Percentiles rank a stretch among this genome's conserved stretches.
phyloP scores from a whole-genome alignment of 1,140 invertebrate species.

The Aphaenogaster floridana region DNA sequence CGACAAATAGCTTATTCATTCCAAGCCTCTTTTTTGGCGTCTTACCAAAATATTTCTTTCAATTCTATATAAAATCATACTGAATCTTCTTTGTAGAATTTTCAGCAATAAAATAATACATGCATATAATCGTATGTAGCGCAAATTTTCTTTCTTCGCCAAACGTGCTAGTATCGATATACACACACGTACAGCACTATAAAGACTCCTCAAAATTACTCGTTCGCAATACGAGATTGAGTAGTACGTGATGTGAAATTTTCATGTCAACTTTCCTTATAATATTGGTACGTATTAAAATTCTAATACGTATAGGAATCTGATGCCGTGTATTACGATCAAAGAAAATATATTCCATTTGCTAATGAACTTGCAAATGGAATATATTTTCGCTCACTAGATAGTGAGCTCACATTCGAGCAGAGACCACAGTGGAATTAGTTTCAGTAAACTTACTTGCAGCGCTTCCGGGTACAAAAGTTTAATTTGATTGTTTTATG shows the following conservation, averaged over 20 bases:
- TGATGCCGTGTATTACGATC: background rate
- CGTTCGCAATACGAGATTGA: background rate
- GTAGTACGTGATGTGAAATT: slow-evolving; percentile 15
- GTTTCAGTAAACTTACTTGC: slow-evolving; percentile 23
- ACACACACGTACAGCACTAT: background rate
- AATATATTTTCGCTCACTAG: slow-evolving; percentile 11
- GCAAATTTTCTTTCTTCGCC: background rate
- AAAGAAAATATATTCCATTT: slow-evolving; percentile 27
- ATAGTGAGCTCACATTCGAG: background rate
- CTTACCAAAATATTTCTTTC: slow-evolving; percentile 18
- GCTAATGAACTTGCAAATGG: slow-evolving; percentile 32
- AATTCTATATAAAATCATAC: background rate
- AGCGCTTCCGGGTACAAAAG: slow-evolving; percentile 9
- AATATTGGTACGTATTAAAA: slow-evolving; percentile 18
- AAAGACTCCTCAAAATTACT: background rate
- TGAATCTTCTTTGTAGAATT: background rate
- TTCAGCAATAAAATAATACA: background rate
- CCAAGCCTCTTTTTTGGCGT: background rate
- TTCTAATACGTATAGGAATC: slow-evolving; percentile 4
- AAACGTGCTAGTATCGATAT: background rate
- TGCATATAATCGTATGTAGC: background rate
- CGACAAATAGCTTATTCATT: slow-evolving; percentile 22
- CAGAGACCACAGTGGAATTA: slow-evolving; percentile 18
- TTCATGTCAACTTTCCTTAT: background rate
- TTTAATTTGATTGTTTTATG: slow-evolving; percentile 51